These are phyloP conservation scores for Dipus sagitta DNA, from an alignment of 2,797 vertebrate species.

Conservation along the genomic window DNA sequence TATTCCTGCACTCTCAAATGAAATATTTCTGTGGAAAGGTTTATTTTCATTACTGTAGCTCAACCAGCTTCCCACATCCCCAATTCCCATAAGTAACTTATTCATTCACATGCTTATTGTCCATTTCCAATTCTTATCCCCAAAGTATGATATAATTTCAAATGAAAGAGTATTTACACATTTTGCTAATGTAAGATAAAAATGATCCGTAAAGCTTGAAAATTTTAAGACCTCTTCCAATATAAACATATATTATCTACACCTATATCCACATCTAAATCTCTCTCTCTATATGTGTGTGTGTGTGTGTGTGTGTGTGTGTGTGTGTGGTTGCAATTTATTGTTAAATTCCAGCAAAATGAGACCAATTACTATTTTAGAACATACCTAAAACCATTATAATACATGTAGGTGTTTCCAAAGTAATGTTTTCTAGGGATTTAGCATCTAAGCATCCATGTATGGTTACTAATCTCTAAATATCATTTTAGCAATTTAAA, in stretches of 20 bases:
- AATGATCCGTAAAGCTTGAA: constrained; percentile 2
- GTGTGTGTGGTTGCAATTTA: constrained; percentile 1
- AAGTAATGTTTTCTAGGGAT: too few relatives aligned
- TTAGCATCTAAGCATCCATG: too few relatives aligned
- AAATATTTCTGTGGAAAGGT: neutral
- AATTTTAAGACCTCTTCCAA: neutral
- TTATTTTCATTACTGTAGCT: neutral
- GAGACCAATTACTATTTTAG: neutral
- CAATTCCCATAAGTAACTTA: neutral
- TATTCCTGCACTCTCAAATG: neutral
- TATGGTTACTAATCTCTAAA: neutral
- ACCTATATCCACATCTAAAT: neutral
- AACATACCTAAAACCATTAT: neutral
- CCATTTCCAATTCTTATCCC: neutral
- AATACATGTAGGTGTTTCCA: neutral
- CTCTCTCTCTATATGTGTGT: neutral
- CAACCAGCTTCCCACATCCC: neutral
- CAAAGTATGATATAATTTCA: neutral
- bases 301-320: neutral
- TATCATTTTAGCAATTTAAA: neutral
- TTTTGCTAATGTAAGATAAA: constrained; percentile 21
- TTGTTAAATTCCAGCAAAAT: constrained; percentile 6
- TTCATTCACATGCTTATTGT: constrained; percentile 39
- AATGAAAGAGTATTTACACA: constrained; percentile 15
- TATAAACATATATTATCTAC: neutral